Evolutionary conservation across 2,113 vertebrate genomes (phyloP).

Genomic region (Zosterops hypoxanthus): DNA sequence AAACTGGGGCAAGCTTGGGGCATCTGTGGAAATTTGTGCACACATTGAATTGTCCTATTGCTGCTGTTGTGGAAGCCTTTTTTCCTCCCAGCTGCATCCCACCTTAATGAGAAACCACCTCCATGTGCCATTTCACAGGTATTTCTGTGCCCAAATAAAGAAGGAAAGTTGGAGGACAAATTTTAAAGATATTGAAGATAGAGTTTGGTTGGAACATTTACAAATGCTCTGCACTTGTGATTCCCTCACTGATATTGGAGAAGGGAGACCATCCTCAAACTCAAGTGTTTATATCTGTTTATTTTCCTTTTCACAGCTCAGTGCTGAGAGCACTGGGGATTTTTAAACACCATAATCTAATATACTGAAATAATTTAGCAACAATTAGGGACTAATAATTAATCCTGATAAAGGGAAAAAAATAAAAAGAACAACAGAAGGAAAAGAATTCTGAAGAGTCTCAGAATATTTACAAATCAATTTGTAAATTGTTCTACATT

Average conservation of each 20-base stretch:
- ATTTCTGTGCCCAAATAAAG: background rate
- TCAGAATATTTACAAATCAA: background rate
- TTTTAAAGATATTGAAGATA: background rate
- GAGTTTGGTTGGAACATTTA: background rate
- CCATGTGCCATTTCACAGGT: background rate
- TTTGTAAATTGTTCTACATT: background rate
- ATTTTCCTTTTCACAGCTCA: background rate
- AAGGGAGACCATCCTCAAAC: background rate
- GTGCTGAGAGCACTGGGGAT: background rate
- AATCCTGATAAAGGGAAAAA: background rate
- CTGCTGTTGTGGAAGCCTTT: background rate
- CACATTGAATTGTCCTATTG: fast-evolving
- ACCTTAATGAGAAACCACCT: background rate
- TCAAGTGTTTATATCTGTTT: background rate
- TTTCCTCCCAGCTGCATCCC: background rate
- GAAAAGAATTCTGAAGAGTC: background rate
- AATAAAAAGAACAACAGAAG: background rate
- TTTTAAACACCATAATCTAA: background rate
- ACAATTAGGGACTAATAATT: background rate
- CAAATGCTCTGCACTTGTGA: background rate
- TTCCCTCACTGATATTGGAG: background rate
- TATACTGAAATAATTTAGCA: background rate
- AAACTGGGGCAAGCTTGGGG: background rate
- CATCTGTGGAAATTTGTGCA: background rate
- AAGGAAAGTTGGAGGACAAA: background rate